phyloP scores from a whole-genome alignment of 2,113 vertebrate genomes.

The Alligator sinensis region DNA sequence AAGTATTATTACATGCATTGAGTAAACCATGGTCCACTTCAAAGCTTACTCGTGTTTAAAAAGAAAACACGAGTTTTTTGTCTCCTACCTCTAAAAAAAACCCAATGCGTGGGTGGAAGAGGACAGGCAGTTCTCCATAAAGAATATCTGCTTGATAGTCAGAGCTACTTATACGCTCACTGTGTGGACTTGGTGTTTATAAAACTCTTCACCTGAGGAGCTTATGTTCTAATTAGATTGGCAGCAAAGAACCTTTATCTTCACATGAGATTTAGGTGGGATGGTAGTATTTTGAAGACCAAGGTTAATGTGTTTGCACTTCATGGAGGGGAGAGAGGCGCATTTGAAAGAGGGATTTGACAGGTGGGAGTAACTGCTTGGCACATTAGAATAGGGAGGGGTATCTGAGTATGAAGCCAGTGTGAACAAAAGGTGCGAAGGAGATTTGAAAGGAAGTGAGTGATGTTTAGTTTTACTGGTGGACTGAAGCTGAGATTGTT shows the following conservation, averaged over 20 bases:
- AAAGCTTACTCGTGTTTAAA: not conserved
- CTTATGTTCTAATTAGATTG: not conserved
- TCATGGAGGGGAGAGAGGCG: not conserved
- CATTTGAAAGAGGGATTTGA: not conserved
- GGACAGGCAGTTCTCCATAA: not conserved
- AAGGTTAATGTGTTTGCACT: not conserved
- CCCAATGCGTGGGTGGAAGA: not conserved
- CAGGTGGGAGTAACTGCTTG: not conserved
- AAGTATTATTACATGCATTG: not conserved
- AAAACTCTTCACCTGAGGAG: not conserved
- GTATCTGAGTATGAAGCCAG: not conserved
- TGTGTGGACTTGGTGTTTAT: not conserved
- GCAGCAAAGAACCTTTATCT: not conserved
- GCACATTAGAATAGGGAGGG: not conserved
- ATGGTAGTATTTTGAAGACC: not conserved
- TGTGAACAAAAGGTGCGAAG: not conserved
- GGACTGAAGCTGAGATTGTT: slow-evolving; percentile 23
- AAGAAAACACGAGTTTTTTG: not conserved
- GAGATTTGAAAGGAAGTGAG: slow-evolving; percentile 28
- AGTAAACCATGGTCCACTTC: not conserved
- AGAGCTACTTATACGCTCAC: not conserved
- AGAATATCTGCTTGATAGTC: not conserved
- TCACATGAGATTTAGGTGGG: not conserved
- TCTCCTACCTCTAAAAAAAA: not conserved
- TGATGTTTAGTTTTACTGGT: not conserved